Conservation (phyloP, 1,140 invertebrate genomes). For the Phthorimaea operculella region DNA sequence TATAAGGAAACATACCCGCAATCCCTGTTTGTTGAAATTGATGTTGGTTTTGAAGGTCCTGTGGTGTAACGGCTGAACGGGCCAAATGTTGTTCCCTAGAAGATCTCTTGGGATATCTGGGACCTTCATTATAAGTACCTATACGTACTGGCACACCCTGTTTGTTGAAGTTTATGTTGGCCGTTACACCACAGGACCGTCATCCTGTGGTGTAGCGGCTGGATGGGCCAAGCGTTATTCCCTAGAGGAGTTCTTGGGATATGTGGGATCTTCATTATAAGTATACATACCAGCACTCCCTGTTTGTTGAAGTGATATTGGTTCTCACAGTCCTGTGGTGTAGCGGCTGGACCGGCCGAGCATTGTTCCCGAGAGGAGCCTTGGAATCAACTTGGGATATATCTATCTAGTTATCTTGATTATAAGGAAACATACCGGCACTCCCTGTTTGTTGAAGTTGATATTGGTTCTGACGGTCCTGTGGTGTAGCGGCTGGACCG, state of each 20-base stretch:
- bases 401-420: too few species aligned
- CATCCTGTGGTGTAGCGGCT: constrained; percentile 91
- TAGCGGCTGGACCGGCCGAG: constrained; percentile 87
- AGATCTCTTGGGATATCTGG: constrained; percentile 84
- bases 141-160: constrained; percentile 42
- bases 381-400: constrained; percentile 80
- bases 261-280: constrained; percentile 92
- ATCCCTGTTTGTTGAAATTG: constrained; percentile 80
- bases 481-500: constrained; percentile 90
- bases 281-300: constrained; percentile 34
- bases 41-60: constrained; percentile 96
- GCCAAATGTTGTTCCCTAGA: constrained; percentile 93
- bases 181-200: too few species aligned
- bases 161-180: constrained; percentile 92
- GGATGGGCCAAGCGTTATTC: constrained; percentile 93
- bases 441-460: constrained; percentile 80
- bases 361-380: constrained; percentile 95
- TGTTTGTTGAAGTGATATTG: constrained; percentile 91
- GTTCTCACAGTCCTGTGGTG: constrained; percentile 94
- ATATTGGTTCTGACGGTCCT: constrained; percentile 96
- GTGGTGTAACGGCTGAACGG: constrained; percentile 90
- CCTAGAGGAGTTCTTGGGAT: constrained; percentile 88
- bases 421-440: constrained; percentile 42
- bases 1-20: constrained; percentile 41
- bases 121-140: too few species aligned